Conservation (phyloP, 2,113 vertebrate species). For the Siniperca knerii region DNA sequence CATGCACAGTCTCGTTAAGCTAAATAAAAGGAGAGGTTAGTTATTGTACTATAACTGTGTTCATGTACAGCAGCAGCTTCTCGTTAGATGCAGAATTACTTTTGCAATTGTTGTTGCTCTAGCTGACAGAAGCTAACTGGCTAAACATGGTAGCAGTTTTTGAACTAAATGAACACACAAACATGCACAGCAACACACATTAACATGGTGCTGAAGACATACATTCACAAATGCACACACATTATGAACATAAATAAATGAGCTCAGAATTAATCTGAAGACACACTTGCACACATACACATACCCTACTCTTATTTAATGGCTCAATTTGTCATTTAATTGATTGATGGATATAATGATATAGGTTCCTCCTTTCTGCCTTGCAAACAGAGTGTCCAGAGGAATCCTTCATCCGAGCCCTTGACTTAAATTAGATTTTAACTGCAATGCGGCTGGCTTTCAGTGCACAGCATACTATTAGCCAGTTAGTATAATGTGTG, state of each 20-base stretch:
- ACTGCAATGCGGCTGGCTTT: conserved; percentile 61
- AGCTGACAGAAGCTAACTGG: not conserved
- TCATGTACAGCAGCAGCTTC: not conserved
- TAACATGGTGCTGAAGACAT: too few species aligned
- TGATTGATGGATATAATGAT: conserved; percentile 46
- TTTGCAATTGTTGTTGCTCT: not conserved
- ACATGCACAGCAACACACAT: not conserved
- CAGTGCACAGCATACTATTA: conserved; percentile 24
- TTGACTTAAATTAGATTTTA: conserved; percentile 60
- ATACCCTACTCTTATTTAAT: not conserved
- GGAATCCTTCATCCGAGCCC: conserved; percentile 45
- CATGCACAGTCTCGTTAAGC: not conserved
- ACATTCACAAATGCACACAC: not conserved
- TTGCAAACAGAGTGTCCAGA: conserved; percentile 20
- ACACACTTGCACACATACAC: not conserved
- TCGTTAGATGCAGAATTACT: not conserved
- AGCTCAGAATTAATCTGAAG: not conserved
- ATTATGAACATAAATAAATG: not conserved
- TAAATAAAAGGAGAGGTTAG: not conserved
- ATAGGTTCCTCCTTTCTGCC: not conserved
- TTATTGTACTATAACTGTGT: not conserved
- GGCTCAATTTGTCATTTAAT: conserved; percentile 1
- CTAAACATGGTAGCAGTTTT: not conserved
- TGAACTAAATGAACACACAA: not conserved
- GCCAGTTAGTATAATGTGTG: conserved; percentile 48